phyloP scores from a whole-genome alignment of 1,140 invertebrate genomes.

The Rhopalosiphum padi region DNA sequence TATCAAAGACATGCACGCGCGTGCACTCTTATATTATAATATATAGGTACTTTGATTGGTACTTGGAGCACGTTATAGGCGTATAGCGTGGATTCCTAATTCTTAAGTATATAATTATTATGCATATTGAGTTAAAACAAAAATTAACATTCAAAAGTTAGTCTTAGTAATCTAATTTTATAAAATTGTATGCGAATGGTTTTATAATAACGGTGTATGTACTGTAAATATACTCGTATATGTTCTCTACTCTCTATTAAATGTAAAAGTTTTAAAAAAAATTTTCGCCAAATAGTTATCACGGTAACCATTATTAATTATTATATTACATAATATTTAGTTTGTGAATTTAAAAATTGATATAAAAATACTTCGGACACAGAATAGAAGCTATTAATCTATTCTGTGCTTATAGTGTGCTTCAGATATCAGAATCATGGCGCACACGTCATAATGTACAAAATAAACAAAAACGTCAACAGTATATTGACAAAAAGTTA shows the following conservation, averaged over 20 bases:
- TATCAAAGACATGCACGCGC: background rate
- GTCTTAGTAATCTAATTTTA: background rate
- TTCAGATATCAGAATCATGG: too few relatives aligned
- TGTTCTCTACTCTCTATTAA: background rate
- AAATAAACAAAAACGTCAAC: background rate
- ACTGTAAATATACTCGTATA: too few relatives aligned
- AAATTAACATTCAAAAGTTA: background rate
- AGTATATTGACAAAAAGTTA: background rate
- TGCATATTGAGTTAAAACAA: background rate
- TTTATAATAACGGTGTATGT: background rate
- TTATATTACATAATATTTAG: background rate
- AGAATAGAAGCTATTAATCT: too few relatives aligned
- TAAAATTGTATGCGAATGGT: background rate
- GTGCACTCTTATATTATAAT: background rate
- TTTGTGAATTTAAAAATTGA: background rate
- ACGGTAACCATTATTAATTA: background rate
- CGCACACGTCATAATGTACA: too few relatives aligned
- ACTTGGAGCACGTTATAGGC: background rate
- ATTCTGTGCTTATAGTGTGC: too few relatives aligned
- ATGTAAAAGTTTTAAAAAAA: background rate
- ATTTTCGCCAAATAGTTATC: background rate
- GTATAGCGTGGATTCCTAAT: background rate
- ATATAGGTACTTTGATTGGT: background rate
- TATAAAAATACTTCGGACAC: too few relatives aligned
- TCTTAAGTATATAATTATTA: background rate